Conservation (phyloP, 2,797 vertebrate genomes). For the Apodemus agrarius region DNA sequence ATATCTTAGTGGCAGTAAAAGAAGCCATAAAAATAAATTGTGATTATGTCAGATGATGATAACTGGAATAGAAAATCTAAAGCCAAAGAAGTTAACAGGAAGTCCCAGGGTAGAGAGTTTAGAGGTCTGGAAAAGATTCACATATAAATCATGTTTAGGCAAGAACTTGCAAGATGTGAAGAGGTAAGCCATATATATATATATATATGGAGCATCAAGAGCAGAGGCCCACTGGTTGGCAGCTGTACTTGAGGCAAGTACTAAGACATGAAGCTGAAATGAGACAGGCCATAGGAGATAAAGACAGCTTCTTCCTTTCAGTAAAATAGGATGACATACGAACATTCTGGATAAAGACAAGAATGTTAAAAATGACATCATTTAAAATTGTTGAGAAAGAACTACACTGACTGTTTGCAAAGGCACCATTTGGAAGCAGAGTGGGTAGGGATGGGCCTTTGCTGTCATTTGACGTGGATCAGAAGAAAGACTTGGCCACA, state of each 20-base stretch:
- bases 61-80: neutral
- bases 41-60: neutral
- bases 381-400: neutral
- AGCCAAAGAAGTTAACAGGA: neutral
- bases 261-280: neutral
- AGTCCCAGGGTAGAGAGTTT: neutral
- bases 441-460: neutral
- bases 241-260: neutral
- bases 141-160: neutral
- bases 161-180: neutral
- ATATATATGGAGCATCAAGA: neutral
- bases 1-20: neutral
- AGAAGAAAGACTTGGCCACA: neutral
- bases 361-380: neutral
- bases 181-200: neutral
- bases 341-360: neutral
- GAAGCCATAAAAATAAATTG: neutral
- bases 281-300: neutral
- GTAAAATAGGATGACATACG: neutral
- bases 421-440: neutral
- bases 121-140: neutral
- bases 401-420: neutral
- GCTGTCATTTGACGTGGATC: neutral
- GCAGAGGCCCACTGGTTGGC: neutral
- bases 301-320: neutral